These are phyloP conservation scores for Archegozetes longisetosus DNA, from an alignment of 1,140 invertebrate genomes.

Conservation along the genomic window DNA sequence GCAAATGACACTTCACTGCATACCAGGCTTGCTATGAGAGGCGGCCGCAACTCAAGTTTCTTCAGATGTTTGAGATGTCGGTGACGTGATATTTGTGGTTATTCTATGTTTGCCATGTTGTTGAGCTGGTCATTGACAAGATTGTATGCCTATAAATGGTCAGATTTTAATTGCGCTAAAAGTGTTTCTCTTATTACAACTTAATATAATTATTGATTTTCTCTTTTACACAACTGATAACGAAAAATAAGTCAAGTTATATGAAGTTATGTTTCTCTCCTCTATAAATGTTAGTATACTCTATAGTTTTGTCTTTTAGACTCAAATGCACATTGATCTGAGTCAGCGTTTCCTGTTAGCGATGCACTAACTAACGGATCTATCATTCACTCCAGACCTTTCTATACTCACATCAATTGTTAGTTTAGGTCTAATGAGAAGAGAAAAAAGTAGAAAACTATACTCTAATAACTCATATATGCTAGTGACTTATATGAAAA, in stretches of 20 bases:
- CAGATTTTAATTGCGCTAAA: neutral
- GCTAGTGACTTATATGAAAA: no score
- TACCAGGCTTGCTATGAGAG: neutral
- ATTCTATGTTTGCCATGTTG: neutral
- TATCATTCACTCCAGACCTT: neutral
- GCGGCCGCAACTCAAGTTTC: neutral
- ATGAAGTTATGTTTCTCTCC: no score
- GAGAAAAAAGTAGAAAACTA: neutral
- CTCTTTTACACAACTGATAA: no score
- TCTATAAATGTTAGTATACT: no score
- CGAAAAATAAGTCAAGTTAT: no score
- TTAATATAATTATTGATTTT: no score
- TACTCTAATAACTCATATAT: neutral
- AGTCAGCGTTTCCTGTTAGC: neutral
- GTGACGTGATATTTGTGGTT: neutral
- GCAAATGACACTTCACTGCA: neutral
- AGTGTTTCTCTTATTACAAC: no score
- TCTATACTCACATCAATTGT: neutral
- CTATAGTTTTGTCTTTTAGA: no score
- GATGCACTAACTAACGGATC: neutral
- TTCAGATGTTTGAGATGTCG: neutral
- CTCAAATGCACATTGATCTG: neutral
- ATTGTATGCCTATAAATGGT: neutral
- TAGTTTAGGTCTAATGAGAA: neutral
- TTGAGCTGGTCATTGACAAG: neutral